phyloP scores from a whole-genome alignment of 2,113 vertebrate genomes.

The Ctenodactylus gundi region DNA sequence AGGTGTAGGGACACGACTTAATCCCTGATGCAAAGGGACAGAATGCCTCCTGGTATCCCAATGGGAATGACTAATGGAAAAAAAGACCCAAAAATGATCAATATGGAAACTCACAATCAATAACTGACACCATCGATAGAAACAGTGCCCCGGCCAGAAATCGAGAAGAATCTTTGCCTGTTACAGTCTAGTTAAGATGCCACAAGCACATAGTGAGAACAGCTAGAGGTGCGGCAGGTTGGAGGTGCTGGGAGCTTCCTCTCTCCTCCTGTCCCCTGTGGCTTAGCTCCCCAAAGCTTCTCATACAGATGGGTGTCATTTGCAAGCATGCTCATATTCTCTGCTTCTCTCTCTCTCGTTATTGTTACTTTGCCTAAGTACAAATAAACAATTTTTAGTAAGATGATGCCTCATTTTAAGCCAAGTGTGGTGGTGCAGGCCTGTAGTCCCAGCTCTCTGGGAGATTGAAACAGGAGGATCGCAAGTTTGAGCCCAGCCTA shows the following conservation, averaged over 20 bases:
- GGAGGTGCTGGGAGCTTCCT: rapidly evolving
- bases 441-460: not conserved
- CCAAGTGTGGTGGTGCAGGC: not conserved
- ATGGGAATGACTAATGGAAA: not conserved
- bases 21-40: not conserved
- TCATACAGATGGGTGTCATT: not conserved
- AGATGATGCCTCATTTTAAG: not conserved
- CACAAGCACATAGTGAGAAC: not conserved
- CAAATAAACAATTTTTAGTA: not conserved
- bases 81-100: not conserved
- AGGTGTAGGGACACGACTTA: not conserved
- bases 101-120: not conserved
- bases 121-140: not conserved
- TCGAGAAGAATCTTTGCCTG: not conserved
- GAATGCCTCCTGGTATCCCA: not conserved
- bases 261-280: not conserved
- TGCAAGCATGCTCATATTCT: no score
- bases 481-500: not conserved
- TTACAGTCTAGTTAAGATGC: not conserved
- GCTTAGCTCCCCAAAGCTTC: not conserved
- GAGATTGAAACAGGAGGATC: not conserved
- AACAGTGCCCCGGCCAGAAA: not conserved
- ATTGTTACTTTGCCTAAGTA: not conserved
- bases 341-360: not conserved
- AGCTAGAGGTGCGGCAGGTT: not conserved